Base-by-base conservation (phyloP, 2,888 invertebrate species). In the Plebejus argus region DNA sequence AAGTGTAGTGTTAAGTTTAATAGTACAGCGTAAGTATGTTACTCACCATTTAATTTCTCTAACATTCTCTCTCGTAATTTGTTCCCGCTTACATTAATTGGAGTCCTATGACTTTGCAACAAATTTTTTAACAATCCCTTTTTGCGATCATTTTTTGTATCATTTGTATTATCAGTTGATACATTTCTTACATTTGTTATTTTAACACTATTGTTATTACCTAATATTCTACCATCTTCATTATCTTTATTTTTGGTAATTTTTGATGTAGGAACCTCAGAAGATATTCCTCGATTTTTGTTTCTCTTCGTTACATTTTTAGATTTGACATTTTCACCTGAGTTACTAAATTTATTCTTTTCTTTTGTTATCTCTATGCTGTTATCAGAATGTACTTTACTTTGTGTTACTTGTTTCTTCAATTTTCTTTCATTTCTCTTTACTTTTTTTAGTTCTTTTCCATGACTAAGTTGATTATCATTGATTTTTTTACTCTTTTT, bases 21-120 rank as follows among this genome's bases (percentile, higher is more conserved):
- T 15, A 5, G 28, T 28, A 23, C 66, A 66, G 66, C 18, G 28
- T 61, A 61, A 58, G 15, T 53, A 53, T 76, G 12, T 39, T 49
- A 56, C 56, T 66, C 96, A 83, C 96, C 95, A 91, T 96, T 96
- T 70, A 98, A 89, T 85, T 95, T 95, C 61, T 95, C 93, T 85
- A 96, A 85, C 96, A 97, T 97, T 86, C 95, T 95, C 77, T 96
- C 95, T 81, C 96, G 91, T 56, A 96, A 82, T 39, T 87, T 87
- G 79, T 86, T 88, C 18, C 89, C 85, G 76, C 72, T 87, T 23
- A 85, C 82, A 79, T 84, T 87, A 35, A 92, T 88, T 8, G 83
- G 79, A 78, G 81, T 90, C 76, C 92, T 88, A 53, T 86, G 83
- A 76, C 78, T 87, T 39, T 82, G 28, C 18, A 74, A 53, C 28